phyloP scores from a whole-genome alignment of 2,113 vertebrate species.

The Balaeniceps rex region DNA sequence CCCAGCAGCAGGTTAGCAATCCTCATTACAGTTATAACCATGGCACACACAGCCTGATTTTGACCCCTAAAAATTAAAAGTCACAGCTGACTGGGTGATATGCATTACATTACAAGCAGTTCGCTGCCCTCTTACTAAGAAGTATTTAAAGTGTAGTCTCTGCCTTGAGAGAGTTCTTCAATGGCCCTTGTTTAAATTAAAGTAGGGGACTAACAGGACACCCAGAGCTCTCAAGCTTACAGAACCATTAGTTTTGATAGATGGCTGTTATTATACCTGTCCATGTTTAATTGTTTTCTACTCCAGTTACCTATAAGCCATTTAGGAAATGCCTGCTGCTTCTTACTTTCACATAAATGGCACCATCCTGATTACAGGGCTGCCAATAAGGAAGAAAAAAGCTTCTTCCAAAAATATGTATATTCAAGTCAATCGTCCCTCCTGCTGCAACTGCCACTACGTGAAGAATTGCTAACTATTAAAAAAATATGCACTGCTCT shows the following conservation, averaged over 20 bases:
- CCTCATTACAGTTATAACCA: not conserved
- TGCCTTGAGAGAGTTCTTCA: not conserved
- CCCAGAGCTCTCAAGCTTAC: not conserved
- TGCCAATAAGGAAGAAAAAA: not conserved
- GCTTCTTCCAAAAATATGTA: not conserved
- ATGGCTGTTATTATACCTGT: not conserved
- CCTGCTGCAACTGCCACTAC: not conserved
- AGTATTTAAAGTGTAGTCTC: not conserved
- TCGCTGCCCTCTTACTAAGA: not conserved
- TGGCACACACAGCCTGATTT: not conserved
- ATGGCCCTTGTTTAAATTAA: not conserved
- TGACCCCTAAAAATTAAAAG: not conserved
- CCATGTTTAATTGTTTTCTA: conserved; percentile 44
- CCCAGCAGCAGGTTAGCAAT: not conserved
- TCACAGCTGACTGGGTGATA: not conserved
- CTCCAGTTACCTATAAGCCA: not conserved
- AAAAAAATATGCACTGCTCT: not conserved
- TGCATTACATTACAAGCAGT: not conserved
- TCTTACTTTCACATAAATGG: not conserved
- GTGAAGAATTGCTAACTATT: not conserved
- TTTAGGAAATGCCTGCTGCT: not conserved
- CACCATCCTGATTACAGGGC: not conserved
- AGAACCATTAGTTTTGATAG: conserved; percentile 22
- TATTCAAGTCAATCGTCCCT: not conserved
- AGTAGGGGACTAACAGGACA: not conserved